Percentiles rank a stretch among this genome's conserved stretches.
These are phyloP conservation scores for Temnothorax rugatulus DNA, from an alignment of 2,888 invertebrate species.

Conservation along the genomic window DNA sequence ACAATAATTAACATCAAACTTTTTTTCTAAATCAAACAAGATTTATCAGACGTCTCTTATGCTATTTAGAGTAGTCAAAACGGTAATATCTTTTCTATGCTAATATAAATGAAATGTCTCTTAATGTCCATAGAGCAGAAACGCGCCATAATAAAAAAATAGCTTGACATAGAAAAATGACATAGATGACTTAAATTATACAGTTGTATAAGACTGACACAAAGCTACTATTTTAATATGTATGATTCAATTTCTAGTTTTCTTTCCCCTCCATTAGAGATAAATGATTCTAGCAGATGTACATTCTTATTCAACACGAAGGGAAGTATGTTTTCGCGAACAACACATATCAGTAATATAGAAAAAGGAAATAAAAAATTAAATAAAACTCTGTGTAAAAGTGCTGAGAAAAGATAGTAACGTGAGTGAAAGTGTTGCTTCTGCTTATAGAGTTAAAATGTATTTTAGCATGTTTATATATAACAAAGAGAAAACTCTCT, in stretches of 20 bases:
- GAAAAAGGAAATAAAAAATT: background rate
- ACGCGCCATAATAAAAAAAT: conserved; percentile 34
- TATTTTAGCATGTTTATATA: conserved; percentile 45
- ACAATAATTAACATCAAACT: background rate
- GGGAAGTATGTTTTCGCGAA: conserved; percentile 3
- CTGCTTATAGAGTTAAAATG: conserved; percentile 5
- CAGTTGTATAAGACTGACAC: conserved; percentile 55
- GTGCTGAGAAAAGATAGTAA: background rate
- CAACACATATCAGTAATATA: conserved; percentile 35
- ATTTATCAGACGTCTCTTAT: background rate
- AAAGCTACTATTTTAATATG: conserved; percentile 43
- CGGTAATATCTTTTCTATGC: conserved; percentile 18
- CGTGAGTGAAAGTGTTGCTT: background rate
- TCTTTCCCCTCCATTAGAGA: background rate
- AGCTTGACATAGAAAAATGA: background rate
- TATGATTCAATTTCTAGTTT: conserved; percentile 39
- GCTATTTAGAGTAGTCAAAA: conserved; percentile 11
- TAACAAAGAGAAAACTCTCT: conserved; percentile 12
- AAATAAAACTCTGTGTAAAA: background rate
- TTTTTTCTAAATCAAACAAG: background rate
- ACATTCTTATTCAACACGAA: conserved; percentile 1
- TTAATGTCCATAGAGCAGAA: conserved; percentile 22
- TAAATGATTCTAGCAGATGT: background rate
- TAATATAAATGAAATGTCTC: conserved; percentile 24
- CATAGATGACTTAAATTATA: conserved; percentile 11